Base-by-base conservation (phyloP, 1,140 invertebrate genomes). In the Brachionus plicatilis region DNA sequence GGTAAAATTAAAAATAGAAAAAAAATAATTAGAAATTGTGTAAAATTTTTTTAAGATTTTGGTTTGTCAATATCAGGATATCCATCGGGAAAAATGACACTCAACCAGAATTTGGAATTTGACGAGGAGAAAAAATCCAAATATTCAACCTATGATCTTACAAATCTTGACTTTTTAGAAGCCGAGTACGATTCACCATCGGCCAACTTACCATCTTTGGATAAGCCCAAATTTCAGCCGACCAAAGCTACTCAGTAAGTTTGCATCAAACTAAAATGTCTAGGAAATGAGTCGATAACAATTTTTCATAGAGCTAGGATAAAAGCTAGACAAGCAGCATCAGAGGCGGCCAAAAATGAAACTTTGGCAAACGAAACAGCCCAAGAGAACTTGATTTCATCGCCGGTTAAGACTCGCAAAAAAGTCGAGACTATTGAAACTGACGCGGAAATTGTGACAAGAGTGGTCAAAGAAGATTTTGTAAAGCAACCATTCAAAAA, bases 401-500 rank as follows among this genome's bases (percentile, higher is more conserved):
- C 47, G 1, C 53, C 76, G 17, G 53, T n/a, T 29, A 88, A 41
- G 87, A 88, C 50, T 88, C 88, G 85, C 45, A 88, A 50, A 86
- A 87, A 78, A 85, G 85, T 60, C 68, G 82, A 87, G 87, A 86
- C 87, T 88, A 88, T 86, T 72, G 85, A 87, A 87, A 72, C 86
- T 88, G 85, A 89, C 87, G 76, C 76, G 87, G 37, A 85, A 87
- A 50, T 85, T 87, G 6, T 88, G 11, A 88, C 86, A 6, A 68
- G 87, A 50, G 29, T 66, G 2, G 88, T 87, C 20, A 86, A 86
- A 7, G 88, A 89, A 24, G 86, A 87, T 53, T 87, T 86, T 20
- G 12, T 47, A 3, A 86, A 85, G 37, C 87, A 91, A 70, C 90
- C 90, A 14, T 89, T 90, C 83, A 92, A 91, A 5, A 93, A 93